Percentiles rank a stretch among this genome's conserved stretches.
phyloP scores from a whole-genome alignment of 2,797 vertebrate genomes.

The Jordanella pulchra region DNA sequence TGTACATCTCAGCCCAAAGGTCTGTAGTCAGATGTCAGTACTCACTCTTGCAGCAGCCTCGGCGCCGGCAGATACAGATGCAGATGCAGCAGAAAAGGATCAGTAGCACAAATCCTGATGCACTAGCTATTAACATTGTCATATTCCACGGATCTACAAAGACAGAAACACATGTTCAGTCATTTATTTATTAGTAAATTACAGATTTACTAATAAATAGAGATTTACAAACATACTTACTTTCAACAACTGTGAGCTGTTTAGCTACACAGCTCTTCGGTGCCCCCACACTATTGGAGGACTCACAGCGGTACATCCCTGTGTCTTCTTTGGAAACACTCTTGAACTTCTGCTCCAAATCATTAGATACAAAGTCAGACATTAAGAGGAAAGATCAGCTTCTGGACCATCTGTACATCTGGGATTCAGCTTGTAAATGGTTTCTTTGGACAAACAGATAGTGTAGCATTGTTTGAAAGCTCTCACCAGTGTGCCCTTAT shows the following conservation, averaged over 20 bases:
- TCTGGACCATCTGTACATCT: background rate
- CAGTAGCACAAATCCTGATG: constrained; percentile 56
- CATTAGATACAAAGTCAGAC: constrained; percentile 1
- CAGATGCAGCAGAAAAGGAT: constrained; percentile 73
- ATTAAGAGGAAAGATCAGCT: background rate
- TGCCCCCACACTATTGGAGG: constrained; percentile 78
- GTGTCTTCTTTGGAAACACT: constrained; percentile 70
- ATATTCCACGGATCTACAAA: constrained; percentile 71
- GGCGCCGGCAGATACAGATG: constrained; percentile 69
- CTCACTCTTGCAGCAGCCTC: constrained; percentile 76
- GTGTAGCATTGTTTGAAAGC: background rate
- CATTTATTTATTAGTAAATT: rapidly evolving
- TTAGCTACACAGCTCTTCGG: constrained; percentile 80
- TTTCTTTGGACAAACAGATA: background rate
- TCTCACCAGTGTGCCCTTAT: constrained; percentile 89
- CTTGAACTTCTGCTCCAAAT: constrained; percentile 75
- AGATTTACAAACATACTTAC: constrained; percentile 60
- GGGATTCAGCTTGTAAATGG: background rate
- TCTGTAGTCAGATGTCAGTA: constrained; percentile 9
- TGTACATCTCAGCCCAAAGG: background rate
- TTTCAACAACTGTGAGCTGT: constrained; percentile 73
- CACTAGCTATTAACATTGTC: constrained; percentile 69
- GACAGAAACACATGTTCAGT: background rate
- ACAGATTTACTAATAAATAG: no score
- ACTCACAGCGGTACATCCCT: constrained; percentile 81